These are phyloP conservation scores for Callorhinus ursinus DNA, from an alignment of 2,113 vertebrate species.

Conservation along the genomic window DNA sequence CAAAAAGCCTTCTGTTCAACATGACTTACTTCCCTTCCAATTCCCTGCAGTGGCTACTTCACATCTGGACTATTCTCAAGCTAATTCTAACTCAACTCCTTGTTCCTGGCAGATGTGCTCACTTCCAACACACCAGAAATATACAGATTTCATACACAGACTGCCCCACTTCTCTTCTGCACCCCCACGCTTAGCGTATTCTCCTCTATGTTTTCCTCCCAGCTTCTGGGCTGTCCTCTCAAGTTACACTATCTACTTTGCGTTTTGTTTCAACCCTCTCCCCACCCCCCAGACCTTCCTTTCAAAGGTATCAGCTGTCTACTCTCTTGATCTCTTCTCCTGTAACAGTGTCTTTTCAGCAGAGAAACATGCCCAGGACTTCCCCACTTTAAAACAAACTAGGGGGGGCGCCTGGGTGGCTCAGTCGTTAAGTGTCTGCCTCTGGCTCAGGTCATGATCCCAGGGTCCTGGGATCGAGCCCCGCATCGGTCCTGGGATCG, in stretches of 20 bases:
- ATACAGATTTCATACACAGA: not conserved
- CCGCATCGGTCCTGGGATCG: too few species aligned
- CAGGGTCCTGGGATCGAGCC: too few species aligned
- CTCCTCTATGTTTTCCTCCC: not conserved
- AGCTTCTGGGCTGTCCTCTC: not conserved
- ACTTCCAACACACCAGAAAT: not conserved
- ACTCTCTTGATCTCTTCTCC: not conserved
- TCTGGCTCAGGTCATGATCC: too few species aligned
- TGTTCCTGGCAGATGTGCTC: not conserved
- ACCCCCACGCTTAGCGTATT: not conserved
- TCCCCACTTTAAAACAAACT: not conserved
- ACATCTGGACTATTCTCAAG: not conserved
- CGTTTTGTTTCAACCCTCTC: not conserved
- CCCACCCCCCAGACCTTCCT: fast-evolving
- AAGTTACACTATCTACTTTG: not conserved
- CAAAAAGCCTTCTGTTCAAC: not conserved
- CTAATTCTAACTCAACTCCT: not conserved
- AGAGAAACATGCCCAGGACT: not conserved
- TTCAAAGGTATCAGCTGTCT: not conserved
- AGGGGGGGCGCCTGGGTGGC: too few species aligned
- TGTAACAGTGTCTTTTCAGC: not conserved
- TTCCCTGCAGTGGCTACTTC: not conserved
- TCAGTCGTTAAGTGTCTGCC: too few species aligned
- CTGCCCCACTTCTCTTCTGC: not conserved
- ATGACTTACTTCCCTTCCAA: not conserved